These are phyloP conservation scores for Anastrepha ludens DNA, from an alignment of 1,140 invertebrate genomes.

Conservation along the genomic window DNA sequence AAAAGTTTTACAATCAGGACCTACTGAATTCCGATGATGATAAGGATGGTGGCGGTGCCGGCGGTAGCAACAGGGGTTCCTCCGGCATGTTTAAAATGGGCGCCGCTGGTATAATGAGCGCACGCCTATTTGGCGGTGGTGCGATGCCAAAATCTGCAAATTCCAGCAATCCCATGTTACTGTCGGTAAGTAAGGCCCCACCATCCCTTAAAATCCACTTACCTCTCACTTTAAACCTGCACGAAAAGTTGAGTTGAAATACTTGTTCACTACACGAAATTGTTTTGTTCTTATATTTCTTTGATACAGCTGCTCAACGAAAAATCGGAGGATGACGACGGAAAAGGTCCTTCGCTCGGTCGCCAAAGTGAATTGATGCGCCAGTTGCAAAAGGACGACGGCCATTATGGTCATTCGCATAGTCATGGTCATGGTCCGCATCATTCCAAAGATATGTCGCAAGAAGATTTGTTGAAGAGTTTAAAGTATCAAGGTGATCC, in stretches of 20 bases:
- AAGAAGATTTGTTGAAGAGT: constrained; percentile 73
- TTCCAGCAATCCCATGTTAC: constrained; percentile 79
- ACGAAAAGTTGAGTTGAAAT: neutral
- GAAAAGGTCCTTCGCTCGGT: constrained; percentile 74
- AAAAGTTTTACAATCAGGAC: constrained; percentile 77
- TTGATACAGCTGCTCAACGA: constrained; percentile 86
- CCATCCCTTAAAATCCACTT: constrained; percentile 44
- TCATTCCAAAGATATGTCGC: constrained; percentile 64
- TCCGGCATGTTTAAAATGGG: constrained; percentile 65
- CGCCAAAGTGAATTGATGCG: constrained; percentile 86
- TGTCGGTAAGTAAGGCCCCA: constrained; percentile 78
- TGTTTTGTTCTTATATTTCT: neutral
- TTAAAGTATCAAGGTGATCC: constrained; percentile 77
- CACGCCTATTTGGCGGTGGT: constrained; percentile 54
- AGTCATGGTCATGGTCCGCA: constrained; percentile 51
- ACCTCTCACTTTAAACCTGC: neutral
- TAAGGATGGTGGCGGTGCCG: constrained; percentile 76
- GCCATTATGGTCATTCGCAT: constrained; percentile 72
- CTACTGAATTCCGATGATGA: constrained; percentile 89
- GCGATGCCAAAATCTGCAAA: constrained; percentile 66
- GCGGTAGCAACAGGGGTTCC: constrained; percentile 60
- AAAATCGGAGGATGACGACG: constrained; percentile 87
- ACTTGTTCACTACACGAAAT: neutral
- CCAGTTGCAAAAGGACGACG: constrained; percentile 83
- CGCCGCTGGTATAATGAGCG: constrained; percentile 4